Base-by-base conservation (phyloP, 2,797 vertebrate species). In the Myripristis jacobus region DNA sequence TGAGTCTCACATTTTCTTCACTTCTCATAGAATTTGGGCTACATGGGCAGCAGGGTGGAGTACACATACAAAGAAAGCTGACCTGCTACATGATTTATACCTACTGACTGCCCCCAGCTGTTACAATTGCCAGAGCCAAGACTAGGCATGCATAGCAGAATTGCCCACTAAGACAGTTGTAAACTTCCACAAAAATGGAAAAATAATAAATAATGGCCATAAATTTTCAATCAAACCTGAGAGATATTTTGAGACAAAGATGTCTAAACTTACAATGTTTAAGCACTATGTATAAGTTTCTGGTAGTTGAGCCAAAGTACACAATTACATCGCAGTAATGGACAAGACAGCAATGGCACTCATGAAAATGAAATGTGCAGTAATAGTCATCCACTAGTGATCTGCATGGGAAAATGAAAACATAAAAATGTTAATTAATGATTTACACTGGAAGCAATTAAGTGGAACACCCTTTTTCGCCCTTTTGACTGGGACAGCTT, bases 81-180 rank as follows among this genome's bases (percentile, higher is more conserved):
- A 88, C 81, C 79, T 52, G 78, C 86, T 80, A 84, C 76, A 75
- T 93, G 93, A 94, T 94, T 94, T 93, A 93, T 94, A 90, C 86
- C 87, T 80, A 89, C 82, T 92, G 92, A 94, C 92, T 93, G 88
- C 92, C 89, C 87, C 93, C 93, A 92, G 92, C 93, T 94, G 93
- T 92, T 92, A 75, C 89, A 81, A 90, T 74, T 67, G 78, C 86
- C 79, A 63, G 83, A 89, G 92, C 93, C 93, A 92, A 91, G 87
- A 87, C 81, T 83, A 81, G 91, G 89, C 92, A 92, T 91, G 91
- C 92, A 89, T 86, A 89, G 88, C 87, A 81, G 86, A 91, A 86
- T 66, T 64, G 85, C 82, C 73, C 79, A 52, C 38, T 72, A 73
- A 84, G 84, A 86, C 66, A 36, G 89, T 84, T 89, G 81, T 72